Evolutionary conservation across 2,888 invertebrate genomes (phyloP).

Genomic region (Papilio gigon): DNA sequence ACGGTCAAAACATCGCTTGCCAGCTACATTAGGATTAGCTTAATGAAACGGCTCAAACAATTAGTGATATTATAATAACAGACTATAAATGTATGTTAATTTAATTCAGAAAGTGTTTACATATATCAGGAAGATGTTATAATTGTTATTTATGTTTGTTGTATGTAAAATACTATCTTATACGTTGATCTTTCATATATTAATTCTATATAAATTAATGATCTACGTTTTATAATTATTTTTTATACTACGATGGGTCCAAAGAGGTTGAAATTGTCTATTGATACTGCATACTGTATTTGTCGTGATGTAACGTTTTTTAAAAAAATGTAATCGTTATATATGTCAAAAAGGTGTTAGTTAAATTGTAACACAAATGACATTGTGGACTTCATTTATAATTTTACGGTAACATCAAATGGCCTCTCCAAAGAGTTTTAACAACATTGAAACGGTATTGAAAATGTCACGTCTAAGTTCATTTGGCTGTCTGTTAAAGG

Average conservation of each 20-base stretch:
- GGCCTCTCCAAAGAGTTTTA: constrained; percentile 20
- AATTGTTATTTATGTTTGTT: constrained; percentile 24
- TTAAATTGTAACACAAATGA: background rate
- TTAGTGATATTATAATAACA: constrained; percentile 50
- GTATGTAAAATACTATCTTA: constrained; percentile 23
- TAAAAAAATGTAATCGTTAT: too few species aligned
- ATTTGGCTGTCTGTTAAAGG: background rate
- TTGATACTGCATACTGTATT: background rate
- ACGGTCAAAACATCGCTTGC: constrained; percentile 1
- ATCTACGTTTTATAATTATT: constrained; percentile 12
- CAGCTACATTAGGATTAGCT: background rate
- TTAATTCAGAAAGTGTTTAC: constrained; percentile 36
- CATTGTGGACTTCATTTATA: background rate
- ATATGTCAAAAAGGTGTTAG: background rate
- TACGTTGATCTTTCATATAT: constrained; percentile 42
- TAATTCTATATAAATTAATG: constrained; percentile 24
- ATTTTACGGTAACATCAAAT: background rate
- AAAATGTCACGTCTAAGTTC: constrained; percentile 31
- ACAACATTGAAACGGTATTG: background rate
- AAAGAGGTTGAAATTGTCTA: constrained; percentile 34
- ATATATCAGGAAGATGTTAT: constrained; percentile 26
- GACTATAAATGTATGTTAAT: constrained; percentile 44
- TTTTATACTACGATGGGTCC: constrained; percentile 21
- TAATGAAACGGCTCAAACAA: constrained; percentile 48
- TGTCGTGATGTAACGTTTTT: too few species aligned